Base-by-base conservation (phyloP, 2,113 vertebrate species). In the Indicator indicator region DNA sequence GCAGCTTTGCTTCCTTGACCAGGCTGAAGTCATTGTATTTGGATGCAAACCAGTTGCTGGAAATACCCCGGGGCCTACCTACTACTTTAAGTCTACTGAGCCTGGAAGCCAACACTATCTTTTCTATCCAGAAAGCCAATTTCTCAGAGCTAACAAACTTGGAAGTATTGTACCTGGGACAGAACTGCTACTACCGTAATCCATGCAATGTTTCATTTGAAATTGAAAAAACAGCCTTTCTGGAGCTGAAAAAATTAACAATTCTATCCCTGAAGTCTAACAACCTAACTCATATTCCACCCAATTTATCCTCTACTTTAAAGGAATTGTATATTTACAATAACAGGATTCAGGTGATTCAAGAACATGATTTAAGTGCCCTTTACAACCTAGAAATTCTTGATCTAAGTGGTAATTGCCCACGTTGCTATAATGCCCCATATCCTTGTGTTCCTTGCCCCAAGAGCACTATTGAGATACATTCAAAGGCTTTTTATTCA, bases 141-240 rank as follows among this genome's bases (percentile, higher is more conserved):
- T 95, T 99, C 7, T 98, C 98, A 4, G 98, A 98, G 67, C 93
- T 99, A 60, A 78, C 40, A 60, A 98, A 98, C 58, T 82, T 99
- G 58, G 96, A 99, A 96, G 80, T 40, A 3, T 97, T 99, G 73
- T 99, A 99, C 52, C 97, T 99, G 9, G 98, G 99, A 58, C 99
- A 99, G 91, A 99, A 99, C 91, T 99, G 99, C 80, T 99, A 99
- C 91, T 99, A 97, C 92, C 98, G 99, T 68, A 99, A 99, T 80
- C 99, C 99, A 2, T 99, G 99, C 90, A 99, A 99, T 73, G 86
- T 74, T 36, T 98, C 98, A 1, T 99, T 98, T 95, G 60, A 55
- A 12, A 98, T 99, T 40, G 98, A 99, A 81, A 38, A 94, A 5
- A 97, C 97, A 32, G 97, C 99, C 20, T 99, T 99, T 96, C 90